Conservation (phyloP, 2,888 invertebrate species). For the Torymus tubicola region DNA sequence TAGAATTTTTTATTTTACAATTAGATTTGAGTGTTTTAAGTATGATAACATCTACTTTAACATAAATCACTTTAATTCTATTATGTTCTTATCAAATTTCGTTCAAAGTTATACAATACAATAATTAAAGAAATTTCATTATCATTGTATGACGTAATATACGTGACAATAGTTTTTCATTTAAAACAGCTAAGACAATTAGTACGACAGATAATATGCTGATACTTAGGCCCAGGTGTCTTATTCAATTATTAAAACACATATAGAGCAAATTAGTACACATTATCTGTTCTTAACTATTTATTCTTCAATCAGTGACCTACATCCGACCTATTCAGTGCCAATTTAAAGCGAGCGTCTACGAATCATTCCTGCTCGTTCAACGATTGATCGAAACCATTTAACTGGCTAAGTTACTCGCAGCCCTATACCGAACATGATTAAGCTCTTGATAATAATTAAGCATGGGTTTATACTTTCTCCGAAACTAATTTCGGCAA, state of each 20-base stretch:
- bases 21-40: no score
- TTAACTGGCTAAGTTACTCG: conserved; percentile 34
- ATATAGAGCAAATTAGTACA: conserved; percentile 64
- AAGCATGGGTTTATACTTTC: conserved; percentile 34
- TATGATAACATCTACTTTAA: no score
- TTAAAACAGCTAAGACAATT: no score
- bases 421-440: conserved; percentile 21
- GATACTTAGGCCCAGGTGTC: conserved; percentile 18
- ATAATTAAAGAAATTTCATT: no score
- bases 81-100: no score
- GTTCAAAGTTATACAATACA: no score
- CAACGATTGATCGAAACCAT: conserved; percentile 53
- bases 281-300: conserved; percentile 65
- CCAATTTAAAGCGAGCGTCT: conserved; percentile 64
- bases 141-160: no score
- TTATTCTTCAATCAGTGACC: conserved; percentile 67
- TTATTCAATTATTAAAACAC: conserved; percentile 34
- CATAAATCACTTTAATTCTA: no score
- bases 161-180: no score
- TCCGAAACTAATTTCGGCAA: conserved; percentile 24
- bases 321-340: conserved; percentile 67
- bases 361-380: conserved; percentile 48
- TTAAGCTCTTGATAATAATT: conserved; percentile 37
- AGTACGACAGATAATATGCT: background rate
- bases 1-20: conserved; percentile 69